Conservation (phyloP, 2,113 vertebrate genomes). For the Aleadryas rufinucha region DNA sequence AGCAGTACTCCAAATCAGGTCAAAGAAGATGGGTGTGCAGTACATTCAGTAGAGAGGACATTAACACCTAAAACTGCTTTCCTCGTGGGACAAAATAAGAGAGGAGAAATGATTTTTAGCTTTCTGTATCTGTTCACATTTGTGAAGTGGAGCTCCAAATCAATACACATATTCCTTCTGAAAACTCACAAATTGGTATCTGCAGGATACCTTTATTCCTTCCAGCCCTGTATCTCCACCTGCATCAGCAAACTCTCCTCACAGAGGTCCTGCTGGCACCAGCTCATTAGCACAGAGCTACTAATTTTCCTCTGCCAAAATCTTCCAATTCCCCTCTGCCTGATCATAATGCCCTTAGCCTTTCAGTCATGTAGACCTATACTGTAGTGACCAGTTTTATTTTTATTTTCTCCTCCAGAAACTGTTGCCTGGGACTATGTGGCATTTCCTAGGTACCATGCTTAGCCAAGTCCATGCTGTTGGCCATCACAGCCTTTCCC, state of each 20-base stretch:
- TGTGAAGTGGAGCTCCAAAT: slow-evolving; percentile 52
- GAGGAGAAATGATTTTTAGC: slow-evolving; percentile 23
- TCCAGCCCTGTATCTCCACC: background rate
- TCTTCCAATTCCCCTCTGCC: background rate
- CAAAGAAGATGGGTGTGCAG: background rate
- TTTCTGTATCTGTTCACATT: slow-evolving; percentile 25
- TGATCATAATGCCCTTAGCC: background rate
- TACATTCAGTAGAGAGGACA: background rate
- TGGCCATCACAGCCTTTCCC: background rate
- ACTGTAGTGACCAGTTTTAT: background rate
- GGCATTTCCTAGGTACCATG: background rate
- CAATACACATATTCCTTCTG: slow-evolving; percentile 37
- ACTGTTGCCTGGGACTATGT: background rate
- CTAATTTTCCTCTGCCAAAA: background rate
- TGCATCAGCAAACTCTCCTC: background rate
- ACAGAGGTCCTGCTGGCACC: background rate
- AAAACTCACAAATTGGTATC: slow-evolving; percentile 59
- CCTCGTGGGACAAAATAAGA: background rate
- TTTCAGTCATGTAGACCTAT: background rate
- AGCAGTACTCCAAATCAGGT: background rate
- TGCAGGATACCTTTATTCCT: slow-evolving; percentile 52
- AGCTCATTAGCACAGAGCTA: background rate
- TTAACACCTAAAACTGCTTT: slow-evolving; percentile 4
- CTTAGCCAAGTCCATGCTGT: background rate
- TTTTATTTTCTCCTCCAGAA: background rate